Conservation (phyloP, 2,888 invertebrate species). For the Cryptocheilus praepositus region DNA sequence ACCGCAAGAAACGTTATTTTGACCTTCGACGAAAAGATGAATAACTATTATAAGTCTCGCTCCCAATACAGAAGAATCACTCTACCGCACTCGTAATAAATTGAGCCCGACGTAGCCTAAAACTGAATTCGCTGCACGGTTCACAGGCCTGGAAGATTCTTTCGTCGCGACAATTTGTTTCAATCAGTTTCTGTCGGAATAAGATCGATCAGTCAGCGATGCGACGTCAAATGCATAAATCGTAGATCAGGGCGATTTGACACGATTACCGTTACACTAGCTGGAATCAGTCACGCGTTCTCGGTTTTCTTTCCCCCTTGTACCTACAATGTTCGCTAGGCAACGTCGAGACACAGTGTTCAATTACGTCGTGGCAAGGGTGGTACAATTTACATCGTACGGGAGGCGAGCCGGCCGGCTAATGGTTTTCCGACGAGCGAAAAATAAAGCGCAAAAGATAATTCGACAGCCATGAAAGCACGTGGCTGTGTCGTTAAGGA, state of each 20-base stretch:
- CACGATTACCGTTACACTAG: conserved; percentile 22
- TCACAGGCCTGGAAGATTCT: not conserved
- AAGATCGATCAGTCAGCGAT: conserved; percentile 8
- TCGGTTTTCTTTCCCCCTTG: no score
- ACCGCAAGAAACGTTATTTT: no score
- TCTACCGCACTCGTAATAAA: no score
- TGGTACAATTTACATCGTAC: conserved; percentile 22
- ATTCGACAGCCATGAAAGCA: conserved; percentile 61
- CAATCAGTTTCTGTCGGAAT: not conserved
- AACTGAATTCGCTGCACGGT: not conserved
- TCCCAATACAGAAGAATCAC: not conserved
- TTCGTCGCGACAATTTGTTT: no score
- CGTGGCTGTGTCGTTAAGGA: conserved; percentile 60
- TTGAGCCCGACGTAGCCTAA: not conserved
- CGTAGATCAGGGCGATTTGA: conserved; percentile 38
- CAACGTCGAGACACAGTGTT: conserved; percentile 28
- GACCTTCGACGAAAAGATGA: not conserved
- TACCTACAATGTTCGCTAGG: no score
- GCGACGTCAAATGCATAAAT: conserved; percentile 49
- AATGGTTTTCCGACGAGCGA: conserved; percentile 54
- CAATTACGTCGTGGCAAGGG: conserved; percentile 43
- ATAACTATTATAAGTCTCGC: conserved; percentile 2
- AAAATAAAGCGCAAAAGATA: conserved; percentile 49
- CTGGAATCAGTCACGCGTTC: conserved; percentile 36
- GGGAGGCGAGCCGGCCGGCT: conserved; percentile 29